Evolutionary conservation across 64 coral and sea anemone species (phyloP).

Genomic region (Montipora cactus): DNA sequence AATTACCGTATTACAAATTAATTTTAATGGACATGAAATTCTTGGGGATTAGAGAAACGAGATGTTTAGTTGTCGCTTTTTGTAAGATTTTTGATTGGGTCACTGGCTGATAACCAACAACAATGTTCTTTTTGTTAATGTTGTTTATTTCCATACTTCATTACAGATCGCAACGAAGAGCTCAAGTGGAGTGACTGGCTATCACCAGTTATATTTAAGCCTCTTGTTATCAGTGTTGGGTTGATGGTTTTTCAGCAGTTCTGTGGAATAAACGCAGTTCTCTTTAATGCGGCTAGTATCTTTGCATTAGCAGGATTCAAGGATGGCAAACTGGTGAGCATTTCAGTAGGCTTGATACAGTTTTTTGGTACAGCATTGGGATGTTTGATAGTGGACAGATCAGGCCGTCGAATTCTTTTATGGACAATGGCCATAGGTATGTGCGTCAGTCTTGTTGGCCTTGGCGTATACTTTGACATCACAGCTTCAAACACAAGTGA

Average conservation of each 20-base stretch:
- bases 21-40: too few relatives aligned
- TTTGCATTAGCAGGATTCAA: slow-evolving; percentile 78
- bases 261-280: slow-evolving; percentile 76
- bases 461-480: slow-evolving; percentile 81
- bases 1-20: too few relatives aligned
- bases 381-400: slow-evolving; percentile 82
- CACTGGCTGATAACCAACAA: too few relatives aligned
- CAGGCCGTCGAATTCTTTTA: slow-evolving; percentile 81
- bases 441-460: slow-evolving; percentile 66
- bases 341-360: slow-evolving; percentile 79
- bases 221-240: slow-evolving; percentile 76
- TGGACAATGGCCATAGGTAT: slow-evolving; percentile 66
- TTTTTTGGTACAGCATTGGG: slow-evolving; percentile 77
- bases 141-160: not conserved
- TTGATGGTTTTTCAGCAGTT: slow-evolving; percentile 84
- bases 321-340: slow-evolving; percentile 72
- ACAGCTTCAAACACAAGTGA: slow-evolving; percentile 24
- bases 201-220: slow-evolving; percentile 68
- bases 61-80: too few relatives aligned
- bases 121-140: not conserved
- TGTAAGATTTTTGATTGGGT: too few relatives aligned
- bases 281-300: slow-evolving; percentile 81
- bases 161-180: slow-evolving; percentile 61
- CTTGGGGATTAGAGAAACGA: too few relatives aligned
- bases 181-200: slow-evolving; percentile 55